Evolutionary conservation across 1,140 invertebrate genomes (phyloP), one percentile per base, ranked within the genome.

Genomic region (Campoletis sonorensis): DNA sequence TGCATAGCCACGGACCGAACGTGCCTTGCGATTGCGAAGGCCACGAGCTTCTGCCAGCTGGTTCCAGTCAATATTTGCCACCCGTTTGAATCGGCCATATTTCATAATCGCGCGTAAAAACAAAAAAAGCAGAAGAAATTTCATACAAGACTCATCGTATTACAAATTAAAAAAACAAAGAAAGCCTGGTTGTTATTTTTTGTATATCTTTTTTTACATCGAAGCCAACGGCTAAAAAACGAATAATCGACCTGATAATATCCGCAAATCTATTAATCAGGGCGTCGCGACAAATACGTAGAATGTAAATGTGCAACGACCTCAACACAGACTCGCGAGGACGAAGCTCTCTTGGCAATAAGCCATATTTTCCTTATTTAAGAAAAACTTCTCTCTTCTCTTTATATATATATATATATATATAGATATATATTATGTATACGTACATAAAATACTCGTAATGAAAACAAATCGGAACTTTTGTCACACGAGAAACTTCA

Each of bases 61-160:
- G 75, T 54, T 54, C 51, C 71, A 91, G 92, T 85, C 86, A 90
- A 49, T 92, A 92, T 79, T 84, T 92, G 86, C 91, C 91, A 81
- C 91, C 90, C 51, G 72, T 85, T 54, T 89, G 86, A 88, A 83
- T 64, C 71, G n/a, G 8, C 4, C 45, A 77, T 76, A 68, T 72
- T 11, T 40, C 26, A 45, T 13, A 45, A 45, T 45, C 11, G 40
- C 40, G 40, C 40, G 40, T 45, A 45, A 45, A 45, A 45, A 8
- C 8, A 45, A 45, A 4, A 37, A 37, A 37, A 37, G n/a, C n/a
- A n/a, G 30, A 33, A 33, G 7, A 33, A 33, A 33, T 33, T 33
- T 33, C 30, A 33, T 33, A 33, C 30, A 7, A 33, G 30, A 33
- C 7, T 33, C 30, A 33, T 33, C 30, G 7, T 33, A 5, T 13